phyloP scores from a whole-genome alignment of 2,113 vertebrate species.

The Nycticebus coucang region DNA sequence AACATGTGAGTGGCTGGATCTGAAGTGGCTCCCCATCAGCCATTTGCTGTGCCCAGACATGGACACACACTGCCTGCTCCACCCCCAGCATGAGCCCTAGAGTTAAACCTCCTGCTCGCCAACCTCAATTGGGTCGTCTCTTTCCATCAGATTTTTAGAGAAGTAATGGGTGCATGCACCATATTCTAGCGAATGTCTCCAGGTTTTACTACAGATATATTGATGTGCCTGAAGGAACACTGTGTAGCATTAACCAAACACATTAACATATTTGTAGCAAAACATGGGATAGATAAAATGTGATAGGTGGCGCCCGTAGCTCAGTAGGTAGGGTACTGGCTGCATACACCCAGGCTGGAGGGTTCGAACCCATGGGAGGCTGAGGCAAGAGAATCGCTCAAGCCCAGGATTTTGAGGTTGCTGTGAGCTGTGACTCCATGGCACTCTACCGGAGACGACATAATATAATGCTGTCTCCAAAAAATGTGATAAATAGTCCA shows the following conservation, averaged over 20 bases:
- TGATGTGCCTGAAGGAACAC: neutral
- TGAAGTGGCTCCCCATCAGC: neutral
- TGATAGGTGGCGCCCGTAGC: too few relatives aligned
- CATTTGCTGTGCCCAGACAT: neutral
- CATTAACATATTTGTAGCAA: neutral
- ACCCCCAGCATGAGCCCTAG: neutral
- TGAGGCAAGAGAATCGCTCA: too few relatives aligned
- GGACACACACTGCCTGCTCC: neutral
- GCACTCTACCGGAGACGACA: too few relatives aligned
- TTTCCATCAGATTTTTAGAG: conserved; percentile 1
- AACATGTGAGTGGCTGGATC: neutral
- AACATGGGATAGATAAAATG: neutral
- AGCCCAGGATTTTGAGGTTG: too few relatives aligned
- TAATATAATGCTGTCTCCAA: too few relatives aligned
- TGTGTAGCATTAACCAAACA: neutral
- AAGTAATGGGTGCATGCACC: neutral
- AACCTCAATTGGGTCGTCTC: neutral
- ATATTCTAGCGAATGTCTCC: neutral
- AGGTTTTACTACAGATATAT: neutral
- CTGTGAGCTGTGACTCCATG: too few relatives aligned
- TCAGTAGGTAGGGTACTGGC: too few relatives aligned
- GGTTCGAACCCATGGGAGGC: too few relatives aligned
- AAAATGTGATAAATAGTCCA: neutral
- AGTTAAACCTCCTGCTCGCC: neutral
- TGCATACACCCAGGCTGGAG: too few relatives aligned